A percentile compares a stretch with the other conserved stretches of the same genome.
phyloP scores from a whole-genome alignment of 1,140 invertebrate genomes.

The Diorhabda carinulata region DNA sequence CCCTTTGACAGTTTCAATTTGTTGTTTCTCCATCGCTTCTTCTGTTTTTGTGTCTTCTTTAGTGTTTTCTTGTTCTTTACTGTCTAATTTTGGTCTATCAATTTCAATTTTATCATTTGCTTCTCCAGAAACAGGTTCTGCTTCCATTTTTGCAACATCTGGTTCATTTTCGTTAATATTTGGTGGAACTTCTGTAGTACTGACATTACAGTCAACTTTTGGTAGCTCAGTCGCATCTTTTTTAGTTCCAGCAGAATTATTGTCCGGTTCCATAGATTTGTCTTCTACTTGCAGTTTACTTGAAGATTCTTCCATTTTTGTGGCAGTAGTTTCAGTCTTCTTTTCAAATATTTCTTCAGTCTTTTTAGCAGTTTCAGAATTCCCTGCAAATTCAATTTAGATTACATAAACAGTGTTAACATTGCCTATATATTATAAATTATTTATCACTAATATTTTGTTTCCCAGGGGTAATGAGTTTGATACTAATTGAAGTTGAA shows the following conservation, averaged over 20 bases:
- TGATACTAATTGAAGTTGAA: too few species aligned
- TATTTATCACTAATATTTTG: too few species aligned
- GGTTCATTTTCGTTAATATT: too few species aligned
- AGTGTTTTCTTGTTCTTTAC: constrained; percentile 7
- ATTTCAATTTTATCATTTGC: constrained; percentile 21
- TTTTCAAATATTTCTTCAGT: constrained; percentile 9
- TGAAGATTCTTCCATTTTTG: background rate
- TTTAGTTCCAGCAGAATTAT: background rate
- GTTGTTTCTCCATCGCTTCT: background rate
- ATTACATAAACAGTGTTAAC: background rate
- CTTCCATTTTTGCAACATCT: too few species aligned
- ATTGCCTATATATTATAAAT: too few species aligned
- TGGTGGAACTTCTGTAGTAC: background rate
- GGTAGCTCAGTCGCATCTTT: background rate
- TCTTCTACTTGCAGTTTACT: background rate
- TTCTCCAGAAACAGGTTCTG: background rate
- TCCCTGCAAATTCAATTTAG: constrained; percentile 12
- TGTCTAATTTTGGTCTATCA: constrained; percentile 10
- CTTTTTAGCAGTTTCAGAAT: constrained; percentile 11
- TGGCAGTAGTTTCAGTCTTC: constrained; percentile 22
- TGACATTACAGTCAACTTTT: constrained; percentile 2
- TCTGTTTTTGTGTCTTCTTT: constrained; percentile 3
- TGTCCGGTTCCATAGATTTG: background rate
- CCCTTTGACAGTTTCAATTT: background rate
- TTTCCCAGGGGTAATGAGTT: too few species aligned